Conservation (phyloP, 2,797 vertebrate species). For the Pseudomugil gertrudae region DNA sequence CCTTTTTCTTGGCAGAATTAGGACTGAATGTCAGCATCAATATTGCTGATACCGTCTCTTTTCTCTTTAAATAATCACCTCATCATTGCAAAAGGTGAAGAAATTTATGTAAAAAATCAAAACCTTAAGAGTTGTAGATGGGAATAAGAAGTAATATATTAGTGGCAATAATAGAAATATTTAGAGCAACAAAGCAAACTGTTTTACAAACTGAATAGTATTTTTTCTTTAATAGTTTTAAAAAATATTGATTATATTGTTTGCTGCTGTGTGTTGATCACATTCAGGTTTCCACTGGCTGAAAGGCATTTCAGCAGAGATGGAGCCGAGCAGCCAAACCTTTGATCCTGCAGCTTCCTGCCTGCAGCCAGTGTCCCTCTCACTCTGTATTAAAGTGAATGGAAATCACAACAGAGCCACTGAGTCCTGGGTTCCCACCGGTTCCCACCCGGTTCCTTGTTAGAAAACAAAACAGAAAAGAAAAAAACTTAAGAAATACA, state of each 20-base stretch:
- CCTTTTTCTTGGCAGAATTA: conserved; percentile 39
- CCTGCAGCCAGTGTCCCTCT: neutral
- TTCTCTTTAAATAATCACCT: conserved; percentile 12
- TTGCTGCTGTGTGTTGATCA: conserved; percentile 16
- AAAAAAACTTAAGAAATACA: too few species aligned
- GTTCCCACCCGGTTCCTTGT: neutral
- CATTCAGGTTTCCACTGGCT: conserved; percentile 26
- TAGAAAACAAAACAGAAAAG: neutral
- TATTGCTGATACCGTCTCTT: conserved; percentile 44
- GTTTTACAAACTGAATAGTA: neutral
- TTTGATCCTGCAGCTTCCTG: neutral
- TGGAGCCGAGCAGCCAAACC: conserved; percentile 14
- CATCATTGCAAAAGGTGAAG: conserved; percentile 28
- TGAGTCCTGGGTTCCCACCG: too few species aligned
- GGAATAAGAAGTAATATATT: neutral
- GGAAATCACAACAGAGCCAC: neutral
- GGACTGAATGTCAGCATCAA: conserved; percentile 27
- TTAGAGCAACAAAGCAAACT: neutral
- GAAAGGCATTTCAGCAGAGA: conserved; percentile 22
- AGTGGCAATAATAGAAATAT: neutral
- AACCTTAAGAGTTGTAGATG: neutral
- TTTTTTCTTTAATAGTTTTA: conserved; percentile 14
- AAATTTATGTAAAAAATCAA: neutral
- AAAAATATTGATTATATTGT: conserved; percentile 7
- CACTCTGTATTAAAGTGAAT: conserved; percentile 18